Evolutionary conservation across 2,888 invertebrate species (phyloP), one percentile per base, ranked within the genome.

Genomic region (Galerucella calmariensis): DNA sequence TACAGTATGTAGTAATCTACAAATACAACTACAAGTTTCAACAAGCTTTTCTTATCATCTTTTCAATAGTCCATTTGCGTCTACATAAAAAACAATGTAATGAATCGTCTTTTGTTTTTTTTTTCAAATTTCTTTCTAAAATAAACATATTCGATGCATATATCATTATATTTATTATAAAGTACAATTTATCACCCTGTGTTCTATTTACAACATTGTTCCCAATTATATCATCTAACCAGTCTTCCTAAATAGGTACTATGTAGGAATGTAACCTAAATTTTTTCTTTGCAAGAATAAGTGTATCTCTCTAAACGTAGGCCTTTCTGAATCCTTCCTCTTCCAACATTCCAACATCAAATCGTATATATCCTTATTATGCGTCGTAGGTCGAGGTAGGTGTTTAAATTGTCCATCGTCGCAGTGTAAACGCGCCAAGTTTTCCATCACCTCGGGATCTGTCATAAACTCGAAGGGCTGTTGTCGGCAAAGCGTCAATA

Each of bases 281-380:
- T 92, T 92, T 85, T 92, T 92, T 75, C 94, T 88, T 85, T 93
- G 94, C 77, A 96, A 90, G 88, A 96, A 95, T 83, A 93, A 90
- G 86, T 95, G 94, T 79, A 95, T 93, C 84, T 96, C 95, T 46
- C 92, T 90, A 89, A 96, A 96, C 78, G 92, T 90, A 5, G 96
- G 96, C 51, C 96, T 89, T 79, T 93, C 92, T 67, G 88, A 87
- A 74, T 94, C 94, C 82, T 93, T 92, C 56, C 94, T 89, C 76
- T 93, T 91, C 96, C 96, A 96, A 86, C 96, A 97, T 84, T 94
- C 95, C 78, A 91, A 88, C 94, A 96, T 94, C 80, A 96, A 89
- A 83, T 95, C 94, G 89, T 94, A 94, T 78, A 96, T 91, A 88
- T 96, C 95, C 84, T 94, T 93, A 35, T 35, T 35, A 72, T 79